Evolutionary conservation across 2,888 invertebrate species (phyloP).

Genomic region (Drosophila paracracens): DNA sequence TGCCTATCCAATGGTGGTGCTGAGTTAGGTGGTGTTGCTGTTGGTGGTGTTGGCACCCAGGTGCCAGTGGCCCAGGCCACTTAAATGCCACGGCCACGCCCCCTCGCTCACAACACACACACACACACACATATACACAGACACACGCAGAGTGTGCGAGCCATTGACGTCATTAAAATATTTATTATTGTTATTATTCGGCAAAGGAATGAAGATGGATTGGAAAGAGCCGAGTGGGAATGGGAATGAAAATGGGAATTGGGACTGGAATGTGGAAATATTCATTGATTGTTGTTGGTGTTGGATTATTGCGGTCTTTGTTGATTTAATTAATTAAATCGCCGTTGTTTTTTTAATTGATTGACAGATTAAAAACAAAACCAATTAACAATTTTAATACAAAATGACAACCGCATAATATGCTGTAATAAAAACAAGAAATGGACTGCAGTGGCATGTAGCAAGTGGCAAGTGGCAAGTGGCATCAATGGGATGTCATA

Average conservation of each 20-base stretch:
- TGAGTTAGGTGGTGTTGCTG: conserved; percentile 29
- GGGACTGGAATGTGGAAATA: conserved; percentile 8
- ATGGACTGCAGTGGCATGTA: neutral
- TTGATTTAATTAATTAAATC: conserved; percentile 82
- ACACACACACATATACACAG: conserved; percentile 23
- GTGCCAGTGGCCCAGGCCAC: conserved; percentile 44
- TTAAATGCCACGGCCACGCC: conserved; percentile 53
- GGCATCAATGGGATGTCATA: conserved; percentile 73
- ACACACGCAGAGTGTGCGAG: conserved; percentile 3
- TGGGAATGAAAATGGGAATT: conserved; percentile 4
- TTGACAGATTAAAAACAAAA: conserved; percentile 83
- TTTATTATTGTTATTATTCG: conserved; percentile 62
- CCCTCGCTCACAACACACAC: conserved; percentile 16
- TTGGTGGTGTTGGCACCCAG: conserved; percentile 26
- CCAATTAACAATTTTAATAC: conserved; percentile 83
- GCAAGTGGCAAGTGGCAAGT: conserved; percentile 23
- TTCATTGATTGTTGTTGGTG: conserved; percentile 58
- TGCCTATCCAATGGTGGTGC: conserved; percentile 38
- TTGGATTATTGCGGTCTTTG: conserved; percentile 80
- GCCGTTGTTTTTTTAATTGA: conserved; percentile 82
- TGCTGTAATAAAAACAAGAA: conserved; percentile 76
- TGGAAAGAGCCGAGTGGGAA: conserved; percentile 3
- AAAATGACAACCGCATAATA: conserved; percentile 81
- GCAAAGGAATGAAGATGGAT: conserved; percentile 30
- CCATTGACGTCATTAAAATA: conserved; percentile 69